Evolutionary conservation across 2,113 vertebrate genomes (phyloP).

Genomic region (Archocentrus centrarchus): DNA sequence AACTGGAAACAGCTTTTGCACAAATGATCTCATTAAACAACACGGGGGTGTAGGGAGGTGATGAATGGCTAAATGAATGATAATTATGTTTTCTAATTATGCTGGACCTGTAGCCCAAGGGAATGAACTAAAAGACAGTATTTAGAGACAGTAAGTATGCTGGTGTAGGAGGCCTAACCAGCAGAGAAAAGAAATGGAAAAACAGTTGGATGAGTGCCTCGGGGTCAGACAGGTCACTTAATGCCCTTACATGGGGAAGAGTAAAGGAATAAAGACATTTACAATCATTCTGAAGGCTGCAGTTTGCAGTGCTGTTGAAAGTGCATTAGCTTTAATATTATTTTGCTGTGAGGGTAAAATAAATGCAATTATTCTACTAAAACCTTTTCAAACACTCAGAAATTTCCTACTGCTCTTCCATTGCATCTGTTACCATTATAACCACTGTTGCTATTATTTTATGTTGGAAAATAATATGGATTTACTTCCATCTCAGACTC

Average conservation of each 20-base stretch:
- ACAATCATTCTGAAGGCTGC: neutral
- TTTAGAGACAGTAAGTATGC: constrained; percentile 17
- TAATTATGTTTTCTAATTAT: constrained; percentile 38
- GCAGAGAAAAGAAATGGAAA: constrained; percentile 27
- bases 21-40: constrained; percentile 22
- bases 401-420: neutral
- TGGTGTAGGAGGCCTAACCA: constrained; percentile 41
- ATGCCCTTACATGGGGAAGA: neutral
- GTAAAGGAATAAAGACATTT: neutral
- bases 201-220: constrained; percentile 6
- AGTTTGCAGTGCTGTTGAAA: neutral
- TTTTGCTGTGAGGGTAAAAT: neutral
- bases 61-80: constrained; percentile 16
- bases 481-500: neutral
- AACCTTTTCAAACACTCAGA: neutral
- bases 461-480: too few relatives aligned
- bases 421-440: neutral
- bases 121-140: constrained; percentile 4
- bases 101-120: constrained; percentile 10
- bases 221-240: constrained; percentile 24
- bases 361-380: neutral
- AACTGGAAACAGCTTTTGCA: constrained; percentile 11
- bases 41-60: neutral
- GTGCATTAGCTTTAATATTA: neutral
- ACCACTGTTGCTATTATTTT: neutral